Conservation (phyloP, 2,888 invertebrate genomes). For the Mimachlamys varia region DNA sequence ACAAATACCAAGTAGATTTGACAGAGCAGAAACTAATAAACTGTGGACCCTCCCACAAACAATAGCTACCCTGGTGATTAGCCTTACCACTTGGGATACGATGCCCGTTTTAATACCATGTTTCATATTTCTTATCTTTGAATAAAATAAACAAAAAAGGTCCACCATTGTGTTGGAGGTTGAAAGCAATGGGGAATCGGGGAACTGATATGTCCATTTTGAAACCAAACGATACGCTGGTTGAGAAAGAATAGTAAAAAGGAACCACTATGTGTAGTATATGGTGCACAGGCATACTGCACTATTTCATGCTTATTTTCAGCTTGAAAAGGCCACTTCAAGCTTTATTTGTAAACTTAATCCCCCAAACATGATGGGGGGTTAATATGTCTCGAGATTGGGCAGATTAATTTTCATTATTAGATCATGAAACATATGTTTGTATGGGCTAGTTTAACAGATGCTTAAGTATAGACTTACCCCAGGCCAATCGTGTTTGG, state of each 20-base stretch:
- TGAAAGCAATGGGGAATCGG: background rate
- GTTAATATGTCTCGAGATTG: constrained; percentile 33
- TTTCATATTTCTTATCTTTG: constrained; percentile 33
- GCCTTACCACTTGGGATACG: background rate
- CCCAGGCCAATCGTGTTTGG: background rate
- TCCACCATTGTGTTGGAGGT: background rate
- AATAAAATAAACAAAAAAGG: constrained; percentile 29
- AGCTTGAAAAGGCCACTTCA: constrained; percentile 34
- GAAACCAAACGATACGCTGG: background rate
- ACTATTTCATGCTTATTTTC: constrained; percentile 17
- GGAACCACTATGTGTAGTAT: background rate
- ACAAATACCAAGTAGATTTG: constrained; percentile 21
- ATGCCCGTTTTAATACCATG: background rate
- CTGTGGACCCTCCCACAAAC: constrained; percentile 3
- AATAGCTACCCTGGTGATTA: background rate
- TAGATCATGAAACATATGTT: constrained; percentile 29
- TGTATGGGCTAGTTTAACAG: constrained; percentile 26
- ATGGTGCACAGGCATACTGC: background rate
- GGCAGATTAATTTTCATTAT: constrained; percentile 31
- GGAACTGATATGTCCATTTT: constrained; percentile 34
- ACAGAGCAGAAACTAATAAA: constrained; percentile 19
- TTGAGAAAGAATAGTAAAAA: background rate
- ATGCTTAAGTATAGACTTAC: background rate
- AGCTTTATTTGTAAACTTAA: constrained; percentile 4
- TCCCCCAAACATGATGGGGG: constrained; percentile 12